These are phyloP conservation scores for Quadroppia sp. DNA, from an alignment of 2,888 invertebrate species.

Conservation along the genomic window DNA sequence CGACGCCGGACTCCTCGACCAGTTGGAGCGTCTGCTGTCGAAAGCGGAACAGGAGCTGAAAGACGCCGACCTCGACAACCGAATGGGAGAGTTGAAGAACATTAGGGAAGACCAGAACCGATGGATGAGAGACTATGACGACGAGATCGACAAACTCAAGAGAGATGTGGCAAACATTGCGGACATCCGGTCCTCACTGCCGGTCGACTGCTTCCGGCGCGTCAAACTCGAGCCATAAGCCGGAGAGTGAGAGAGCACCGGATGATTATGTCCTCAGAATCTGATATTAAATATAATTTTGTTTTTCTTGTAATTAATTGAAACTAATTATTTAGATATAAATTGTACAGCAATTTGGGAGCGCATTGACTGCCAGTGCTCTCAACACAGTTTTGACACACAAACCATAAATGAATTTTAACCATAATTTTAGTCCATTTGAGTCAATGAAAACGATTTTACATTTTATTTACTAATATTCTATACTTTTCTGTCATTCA, in stretches of 20 bases:
- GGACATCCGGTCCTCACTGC: conserved; percentile 72
- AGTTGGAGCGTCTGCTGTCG: conserved; percentile 63
- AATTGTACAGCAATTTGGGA: not conserved
- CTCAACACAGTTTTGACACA: not conserved
- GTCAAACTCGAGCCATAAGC: conserved; percentile 47
- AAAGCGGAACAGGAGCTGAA: conserved; percentile 67
- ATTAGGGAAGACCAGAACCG: conserved; percentile 65
- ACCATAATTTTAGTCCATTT: conserved; percentile 27
- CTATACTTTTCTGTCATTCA: not conserved
- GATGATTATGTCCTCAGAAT: no score
- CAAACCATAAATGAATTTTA: not conserved
- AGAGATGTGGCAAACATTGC: conserved; percentile 77
- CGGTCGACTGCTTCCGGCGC: conserved; percentile 64
- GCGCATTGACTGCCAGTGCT: not conserved
- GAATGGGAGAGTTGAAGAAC: conserved; percentile 67
- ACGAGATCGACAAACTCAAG: conserved; percentile 66
- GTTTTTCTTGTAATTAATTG: not conserved
- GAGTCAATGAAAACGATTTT: not conserved
- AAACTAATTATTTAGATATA: conserved; percentile 2
- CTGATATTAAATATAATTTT: no score
- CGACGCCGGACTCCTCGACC: conserved; percentile 50
- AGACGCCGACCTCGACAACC: conserved; percentile 69
- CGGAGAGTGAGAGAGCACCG: no score
- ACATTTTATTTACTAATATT: conserved; percentile 26
- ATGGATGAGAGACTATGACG: conserved; percentile 73